Evolutionary conservation across 2,888 invertebrate genomes (phyloP).

Genomic region (Spisula subtruncata): DNA sequence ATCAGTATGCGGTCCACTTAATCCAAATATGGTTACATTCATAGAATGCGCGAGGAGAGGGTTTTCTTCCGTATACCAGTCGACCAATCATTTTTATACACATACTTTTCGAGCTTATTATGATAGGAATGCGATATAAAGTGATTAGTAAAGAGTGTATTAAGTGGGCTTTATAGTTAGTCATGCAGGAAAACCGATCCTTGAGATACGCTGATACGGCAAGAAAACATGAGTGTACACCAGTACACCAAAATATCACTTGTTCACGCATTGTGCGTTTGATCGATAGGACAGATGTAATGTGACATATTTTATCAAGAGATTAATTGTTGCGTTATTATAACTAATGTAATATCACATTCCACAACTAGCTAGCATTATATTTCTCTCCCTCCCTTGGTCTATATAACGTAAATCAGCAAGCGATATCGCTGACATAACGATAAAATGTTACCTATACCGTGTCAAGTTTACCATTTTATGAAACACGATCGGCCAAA

Average conservation of each 20-base stretch:
- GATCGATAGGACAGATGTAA: background rate
- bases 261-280: background rate
- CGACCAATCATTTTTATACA: background rate
- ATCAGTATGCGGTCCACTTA: background rate
- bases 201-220: background rate
- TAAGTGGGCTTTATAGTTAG: background rate
- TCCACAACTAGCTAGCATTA: background rate
- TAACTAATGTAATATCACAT: background rate
- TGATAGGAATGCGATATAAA: background rate
- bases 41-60: background rate
- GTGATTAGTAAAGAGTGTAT: background rate
- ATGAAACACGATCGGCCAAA: no score
- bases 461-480: background rate
- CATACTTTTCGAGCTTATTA: background rate
- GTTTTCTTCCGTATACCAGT: background rate
- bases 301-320: background rate
- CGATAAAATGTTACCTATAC: background rate
- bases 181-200: background rate
- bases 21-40: constrained; percentile 8
- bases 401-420: background rate
- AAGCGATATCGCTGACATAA: background rate
- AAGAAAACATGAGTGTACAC: background rate
- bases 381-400: background rate
- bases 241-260: background rate
- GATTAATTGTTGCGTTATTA: background rate